Percentiles rank a stretch among this genome's conserved stretches.
These are phyloP conservation scores for Catharus bicknelli DNA, from an alignment of 2,113 vertebrate species.

Conservation along the genomic window DNA sequence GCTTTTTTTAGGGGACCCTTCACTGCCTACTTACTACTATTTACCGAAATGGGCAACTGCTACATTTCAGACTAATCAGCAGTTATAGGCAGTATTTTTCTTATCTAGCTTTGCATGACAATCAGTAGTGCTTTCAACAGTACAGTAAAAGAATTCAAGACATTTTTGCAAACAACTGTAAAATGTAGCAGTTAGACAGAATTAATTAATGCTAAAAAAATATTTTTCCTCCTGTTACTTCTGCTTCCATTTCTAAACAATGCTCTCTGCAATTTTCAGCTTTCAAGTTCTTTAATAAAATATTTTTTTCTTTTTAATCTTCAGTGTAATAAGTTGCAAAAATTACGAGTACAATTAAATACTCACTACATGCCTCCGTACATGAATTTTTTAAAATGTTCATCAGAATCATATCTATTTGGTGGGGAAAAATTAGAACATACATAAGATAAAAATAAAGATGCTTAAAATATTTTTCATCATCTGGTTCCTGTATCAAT, in stretches of 20 bases:
- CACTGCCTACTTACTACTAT: not conserved
- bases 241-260: not conserved
- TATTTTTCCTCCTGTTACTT: not conserved
- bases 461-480: not conserved
- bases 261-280: not conserved
- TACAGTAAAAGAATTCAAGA: not conserved
- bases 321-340: not conserved
- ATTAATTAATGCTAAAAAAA: not conserved
- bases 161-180: not conserved
- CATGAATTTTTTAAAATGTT: not conserved
- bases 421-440: fast-evolving
- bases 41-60: not conserved
- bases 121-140: not conserved
- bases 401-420: not conserved
- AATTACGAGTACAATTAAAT: not conserved
- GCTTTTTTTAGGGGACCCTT: not conserved
- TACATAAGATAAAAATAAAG: not conserved
- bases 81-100: not conserved
- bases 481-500: not conserved
- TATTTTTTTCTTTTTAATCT: not conserved
- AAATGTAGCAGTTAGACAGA: not conserved
- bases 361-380: not conserved
- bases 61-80: not conserved
- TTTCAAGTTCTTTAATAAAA: not conserved
- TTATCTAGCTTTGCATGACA: not conserved